Evolutionary conservation across 2,888 invertebrate species (phyloP).

Genomic region (Sinhomidia bicolor): DNA sequence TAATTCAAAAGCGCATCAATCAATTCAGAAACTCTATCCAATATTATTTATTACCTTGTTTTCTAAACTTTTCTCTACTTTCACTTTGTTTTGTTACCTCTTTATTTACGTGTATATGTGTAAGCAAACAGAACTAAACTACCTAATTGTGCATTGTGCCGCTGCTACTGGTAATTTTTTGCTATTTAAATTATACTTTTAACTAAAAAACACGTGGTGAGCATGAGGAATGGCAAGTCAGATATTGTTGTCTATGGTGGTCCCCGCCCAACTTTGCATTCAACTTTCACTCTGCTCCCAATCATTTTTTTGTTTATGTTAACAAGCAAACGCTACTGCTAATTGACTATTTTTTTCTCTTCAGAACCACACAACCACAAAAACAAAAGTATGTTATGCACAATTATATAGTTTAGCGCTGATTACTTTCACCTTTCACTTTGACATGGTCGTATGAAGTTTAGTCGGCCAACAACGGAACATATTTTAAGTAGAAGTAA

Average conservation of each 20-base stretch:
- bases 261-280: conserved; percentile 11
- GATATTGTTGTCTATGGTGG: background rate
- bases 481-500: background rate
- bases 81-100: conserved; percentile 50
- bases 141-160: background rate
- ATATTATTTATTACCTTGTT: background rate
- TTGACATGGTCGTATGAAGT: background rate
- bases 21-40: too few species aligned
- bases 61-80: background rate
- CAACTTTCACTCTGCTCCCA: conserved; percentile 20
- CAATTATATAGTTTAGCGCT: conserved; percentile 56
- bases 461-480: background rate
- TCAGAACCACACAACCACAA: too few species aligned
- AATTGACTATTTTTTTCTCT: too few species aligned
- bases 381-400: background rate
- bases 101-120: conserved; percentile 18
- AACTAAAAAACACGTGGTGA: background rate
- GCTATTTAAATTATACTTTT: background rate
- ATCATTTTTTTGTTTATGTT: background rate
- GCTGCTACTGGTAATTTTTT: background rate
- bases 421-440: conserved; percentile 53
- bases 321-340: too few species aligned
- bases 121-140: conserved; percentile 76
- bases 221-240: background rate
- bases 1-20: too few species aligned